phyloP scores from a whole-genome alignment of 2,888 invertebrate genomes.

The Troilus luridus region DNA sequence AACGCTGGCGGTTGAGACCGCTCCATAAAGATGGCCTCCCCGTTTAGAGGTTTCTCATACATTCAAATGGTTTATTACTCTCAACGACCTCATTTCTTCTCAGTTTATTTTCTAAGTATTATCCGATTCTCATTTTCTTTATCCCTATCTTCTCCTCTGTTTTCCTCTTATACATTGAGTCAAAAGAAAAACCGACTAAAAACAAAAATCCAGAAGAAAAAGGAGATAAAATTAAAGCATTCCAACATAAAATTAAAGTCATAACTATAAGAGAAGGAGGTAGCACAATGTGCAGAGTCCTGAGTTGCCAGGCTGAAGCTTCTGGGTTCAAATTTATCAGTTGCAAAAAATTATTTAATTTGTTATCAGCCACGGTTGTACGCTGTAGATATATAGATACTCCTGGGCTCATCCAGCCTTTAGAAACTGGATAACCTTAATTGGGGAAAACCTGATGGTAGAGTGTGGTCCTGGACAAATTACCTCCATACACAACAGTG shows the following conservation, averaged over 20 bases:
- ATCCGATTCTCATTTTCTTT: neutral
- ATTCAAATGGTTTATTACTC: constrained; percentile 30
- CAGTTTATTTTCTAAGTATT: constrained; percentile 1
- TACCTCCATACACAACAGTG: too few relatives aligned
- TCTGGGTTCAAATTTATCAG: too few relatives aligned
- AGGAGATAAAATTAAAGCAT: neutral
- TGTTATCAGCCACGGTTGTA: too few relatives aligned
- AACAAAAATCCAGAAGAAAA: neutral
- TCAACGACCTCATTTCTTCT: constrained; percentile 32
- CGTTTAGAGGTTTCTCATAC: constrained; percentile 43
- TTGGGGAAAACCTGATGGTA: too few relatives aligned
- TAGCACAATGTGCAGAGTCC: too few relatives aligned
- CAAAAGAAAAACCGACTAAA: neutral
- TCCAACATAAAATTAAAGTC: neutral
- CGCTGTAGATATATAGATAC: too few relatives aligned
- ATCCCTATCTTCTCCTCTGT: neutral
- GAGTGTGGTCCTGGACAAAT: too few relatives aligned
- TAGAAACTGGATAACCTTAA: too few relatives aligned
- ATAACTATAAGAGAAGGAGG: too few relatives aligned
- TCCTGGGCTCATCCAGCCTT: too few relatives aligned
- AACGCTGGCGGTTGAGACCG: neutral
- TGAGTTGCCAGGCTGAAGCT: too few relatives aligned
- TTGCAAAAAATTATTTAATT: too few relatives aligned
- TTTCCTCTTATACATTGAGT: neutral
- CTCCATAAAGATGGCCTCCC: constrained; percentile 16